These are phyloP conservation scores for Corydoras maculifer DNA, from an alignment of 2,113 vertebrate genomes.

Conservation along the genomic window DNA sequence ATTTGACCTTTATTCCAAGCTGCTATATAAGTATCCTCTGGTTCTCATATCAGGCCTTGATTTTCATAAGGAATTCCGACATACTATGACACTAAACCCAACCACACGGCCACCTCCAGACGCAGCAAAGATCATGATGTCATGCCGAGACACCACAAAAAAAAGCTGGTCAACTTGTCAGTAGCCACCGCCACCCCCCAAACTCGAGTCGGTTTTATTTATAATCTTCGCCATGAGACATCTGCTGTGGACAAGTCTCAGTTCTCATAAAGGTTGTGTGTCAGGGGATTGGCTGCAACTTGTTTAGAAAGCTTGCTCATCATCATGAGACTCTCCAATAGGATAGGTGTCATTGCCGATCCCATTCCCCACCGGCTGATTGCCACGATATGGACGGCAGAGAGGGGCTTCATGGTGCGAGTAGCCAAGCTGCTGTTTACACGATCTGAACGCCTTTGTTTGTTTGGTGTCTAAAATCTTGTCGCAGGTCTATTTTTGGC, in stretches of 20 bases:
- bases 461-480: conserved; percentile 64
- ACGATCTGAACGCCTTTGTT: conserved; percentile 63
- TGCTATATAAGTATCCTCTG: neutral
- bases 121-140: conserved; percentile 47
- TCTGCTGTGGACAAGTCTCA: conserved; percentile 63
- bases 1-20: conserved; percentile 6
- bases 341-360: conserved; percentile 61
- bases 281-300: conserved; percentile 49
- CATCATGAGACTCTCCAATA: conserved; percentile 52
- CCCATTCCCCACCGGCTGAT: conserved; percentile 51
- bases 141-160: conserved; percentile 43
- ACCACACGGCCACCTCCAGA: conserved; percentile 31
- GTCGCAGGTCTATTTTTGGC: conserved; percentile 55
- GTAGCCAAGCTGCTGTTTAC: conserved; percentile 55
- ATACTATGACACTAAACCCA: conserved; percentile 32
- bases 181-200: conserved; percentile 51
- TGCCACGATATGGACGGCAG: conserved; percentile 53
- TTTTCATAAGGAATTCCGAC: conserved; percentile 21
- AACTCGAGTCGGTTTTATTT: conserved; percentile 65
- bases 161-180: conserved; percentile 48
- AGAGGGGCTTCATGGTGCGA: conserved; percentile 51
- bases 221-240: conserved; percentile 66
- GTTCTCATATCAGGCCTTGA: conserved; percentile 8
- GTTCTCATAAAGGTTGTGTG: conserved; percentile 60
- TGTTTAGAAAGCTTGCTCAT: conserved; percentile 45